Evolutionary conservation across 1,140 invertebrate genomes (phyloP).

Genomic region (Brachionus rubens): DNA sequence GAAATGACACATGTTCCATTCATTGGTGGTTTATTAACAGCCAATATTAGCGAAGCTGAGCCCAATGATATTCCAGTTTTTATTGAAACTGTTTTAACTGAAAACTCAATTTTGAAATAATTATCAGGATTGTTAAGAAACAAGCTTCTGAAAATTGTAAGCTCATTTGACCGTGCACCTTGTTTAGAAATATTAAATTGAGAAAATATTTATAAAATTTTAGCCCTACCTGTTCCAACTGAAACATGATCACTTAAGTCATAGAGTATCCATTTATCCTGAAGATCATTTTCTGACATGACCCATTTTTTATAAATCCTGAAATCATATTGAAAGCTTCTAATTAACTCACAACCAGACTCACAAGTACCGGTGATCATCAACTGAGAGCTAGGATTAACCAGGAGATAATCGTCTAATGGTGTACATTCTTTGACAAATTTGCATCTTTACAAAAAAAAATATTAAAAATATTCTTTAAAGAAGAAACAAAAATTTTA

Average conservation of each 20-base stretch:
- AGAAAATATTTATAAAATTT: not conserved
- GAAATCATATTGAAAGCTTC: constrained; percentile 11
- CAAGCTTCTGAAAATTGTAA: not conserved
- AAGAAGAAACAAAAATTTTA: not conserved
- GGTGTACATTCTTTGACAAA: constrained; percentile 9
- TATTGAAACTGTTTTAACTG: not conserved
- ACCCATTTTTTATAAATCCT: constrained; percentile 31
- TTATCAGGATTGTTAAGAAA: not conserved
- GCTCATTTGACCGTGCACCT: not conserved
- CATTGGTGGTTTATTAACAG: constrained; percentile 3
- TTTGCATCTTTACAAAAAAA: constrained; percentile 1
- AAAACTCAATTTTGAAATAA: not conserved
- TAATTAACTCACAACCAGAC: not conserved
- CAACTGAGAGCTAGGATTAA: constrained; percentile 24
- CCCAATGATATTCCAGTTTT: constrained; percentile 31
- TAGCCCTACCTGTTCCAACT: not conserved
- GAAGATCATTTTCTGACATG: not conserved
- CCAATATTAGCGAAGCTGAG: not conserved
- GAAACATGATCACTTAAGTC: not conserved
- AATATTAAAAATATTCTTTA: not conserved
- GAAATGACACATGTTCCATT: not conserved
- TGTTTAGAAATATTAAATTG: not conserved
- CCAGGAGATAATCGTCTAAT: not conserved
- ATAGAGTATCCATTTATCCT: not conserved
- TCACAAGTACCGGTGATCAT: constrained; percentile 30